Evolutionary conservation across 2,797 vertebrate genomes (phyloP).

Genomic region (Paratrypauchen microcephalus): DNA sequence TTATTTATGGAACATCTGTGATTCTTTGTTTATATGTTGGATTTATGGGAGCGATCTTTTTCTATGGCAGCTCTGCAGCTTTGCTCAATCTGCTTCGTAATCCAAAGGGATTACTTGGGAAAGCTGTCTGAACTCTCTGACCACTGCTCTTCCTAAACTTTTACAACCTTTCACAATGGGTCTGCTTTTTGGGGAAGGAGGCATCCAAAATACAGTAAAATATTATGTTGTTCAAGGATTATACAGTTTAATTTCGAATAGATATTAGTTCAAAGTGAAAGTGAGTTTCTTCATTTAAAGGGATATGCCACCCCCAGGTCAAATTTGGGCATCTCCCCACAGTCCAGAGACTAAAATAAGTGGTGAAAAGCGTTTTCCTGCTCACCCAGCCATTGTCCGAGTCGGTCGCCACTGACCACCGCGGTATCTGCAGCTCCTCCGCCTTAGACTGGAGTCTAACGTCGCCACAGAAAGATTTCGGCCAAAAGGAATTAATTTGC

Average conservation of each 20-base stretch:
- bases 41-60: constrained; percentile 54
- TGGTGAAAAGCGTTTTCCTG: too few relatives aligned
- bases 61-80: constrained; percentile 50
- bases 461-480: too few relatives aligned
- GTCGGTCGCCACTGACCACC: too few relatives aligned
- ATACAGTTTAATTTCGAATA: too few relatives aligned
- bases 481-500: too few relatives aligned
- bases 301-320: too few relatives aligned
- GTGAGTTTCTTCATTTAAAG: neutral
- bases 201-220: too few relatives aligned
- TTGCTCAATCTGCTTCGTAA: constrained; percentile 72
- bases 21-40: constrained; percentile 47
- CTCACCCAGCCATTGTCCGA: too few relatives aligned
- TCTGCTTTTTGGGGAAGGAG: neutral
- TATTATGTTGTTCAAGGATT: neutral
- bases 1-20: constrained; percentile 51
- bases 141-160: constrained; percentile 24
- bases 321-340: too few relatives aligned
- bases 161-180: constrained; percentile 10
- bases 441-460: too few relatives aligned
- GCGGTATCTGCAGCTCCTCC: too few relatives aligned
- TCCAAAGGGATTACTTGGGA: constrained; percentile 69
- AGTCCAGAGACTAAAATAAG: too few relatives aligned
- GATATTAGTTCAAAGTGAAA: neutral
- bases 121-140: constrained; percentile 65